Base-by-base conservation (phyloP, 1,140 invertebrate genomes). In the Lepidotrigona ventralis region DNA sequence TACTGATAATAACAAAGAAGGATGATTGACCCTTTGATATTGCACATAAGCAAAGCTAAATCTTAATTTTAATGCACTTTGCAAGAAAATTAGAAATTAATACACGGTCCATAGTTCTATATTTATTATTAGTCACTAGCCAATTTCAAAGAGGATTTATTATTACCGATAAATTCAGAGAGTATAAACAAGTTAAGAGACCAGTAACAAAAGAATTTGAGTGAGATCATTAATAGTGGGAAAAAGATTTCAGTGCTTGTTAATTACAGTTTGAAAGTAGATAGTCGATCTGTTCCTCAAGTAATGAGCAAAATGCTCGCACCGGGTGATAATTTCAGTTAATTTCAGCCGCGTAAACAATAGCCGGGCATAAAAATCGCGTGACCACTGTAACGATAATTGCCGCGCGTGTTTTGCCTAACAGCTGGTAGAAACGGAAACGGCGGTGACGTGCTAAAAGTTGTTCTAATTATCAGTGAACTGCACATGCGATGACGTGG, bases 381-480 rank as follows among this genome's bases (percentile, higher is more conserved):
- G 72, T 74, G 72, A 74, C 51, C 53, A 17, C 11, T n/a, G 53
- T 74, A 74, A 74, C 72, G 72, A 39, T 74, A 74, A 74, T 74
- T 58, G 53, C 54, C n/a, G 8, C 53, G 53, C 51, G 46, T 51
- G 69, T 26, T 33, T 19, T 74, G 72, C 54, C 39, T 74, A 74
- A 74, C 54, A 58, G 54, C 54, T 33, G n/a, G 19, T 29, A 58
- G 29, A 56, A 74, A 58, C 72, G 72, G 54, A 58, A 74, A 23
- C 46, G 29, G 54, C 6, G 53, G 54, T 54, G 72, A 74, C 72
- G 51, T 58, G 72, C 11, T 29, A 17, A 56, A 74, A 74, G 72
- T 74, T 74, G 21, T 54, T 56, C 21, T 74, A 74, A 74, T 74
- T 74, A 74, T 74, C 72, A 58, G 26, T 23, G 21, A 39, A 58